Conservation (phyloP, 2,113 vertebrate species). For the Smithornis capensis region DNA sequence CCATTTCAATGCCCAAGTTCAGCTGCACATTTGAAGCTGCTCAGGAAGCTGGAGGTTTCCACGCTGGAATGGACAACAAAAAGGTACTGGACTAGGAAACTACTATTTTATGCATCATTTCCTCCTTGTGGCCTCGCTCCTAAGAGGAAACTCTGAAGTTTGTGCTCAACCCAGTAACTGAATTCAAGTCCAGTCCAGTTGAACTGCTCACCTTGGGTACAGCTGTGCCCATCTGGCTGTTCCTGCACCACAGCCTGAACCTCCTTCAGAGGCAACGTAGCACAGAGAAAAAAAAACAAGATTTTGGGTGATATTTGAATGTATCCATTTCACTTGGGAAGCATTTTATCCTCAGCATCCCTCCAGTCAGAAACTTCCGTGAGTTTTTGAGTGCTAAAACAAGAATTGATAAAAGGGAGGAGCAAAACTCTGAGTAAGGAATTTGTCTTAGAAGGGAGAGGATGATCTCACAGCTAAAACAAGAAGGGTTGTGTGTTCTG, state of each 20-base stretch:
- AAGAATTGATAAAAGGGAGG: background rate
- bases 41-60: background rate
- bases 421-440: background rate
- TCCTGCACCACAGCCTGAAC: background rate
- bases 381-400: background rate
- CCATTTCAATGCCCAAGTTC: background rate
- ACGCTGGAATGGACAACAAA: background rate
- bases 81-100: background rate
- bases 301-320: background rate
- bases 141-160: background rate
- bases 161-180: background rate
- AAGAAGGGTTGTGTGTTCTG: background rate
- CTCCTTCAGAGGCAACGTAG: background rate
- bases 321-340: fast-evolving
- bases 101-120: background rate
- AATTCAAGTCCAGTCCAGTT: background rate
- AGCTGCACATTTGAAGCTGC: background rate
- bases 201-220: background rate
- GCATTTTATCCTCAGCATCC: background rate
- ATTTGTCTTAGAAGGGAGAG: background rate
- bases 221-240: background rate
- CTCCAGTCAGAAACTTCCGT: background rate
- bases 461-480: background rate
- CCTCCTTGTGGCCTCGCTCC: background rate
- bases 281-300: background rate